A percentile compares a stretch with the other conserved stretches of the same genome.
Conservation (phyloP, 1,140 invertebrate genomes). For the Nebria ingens region DNA sequence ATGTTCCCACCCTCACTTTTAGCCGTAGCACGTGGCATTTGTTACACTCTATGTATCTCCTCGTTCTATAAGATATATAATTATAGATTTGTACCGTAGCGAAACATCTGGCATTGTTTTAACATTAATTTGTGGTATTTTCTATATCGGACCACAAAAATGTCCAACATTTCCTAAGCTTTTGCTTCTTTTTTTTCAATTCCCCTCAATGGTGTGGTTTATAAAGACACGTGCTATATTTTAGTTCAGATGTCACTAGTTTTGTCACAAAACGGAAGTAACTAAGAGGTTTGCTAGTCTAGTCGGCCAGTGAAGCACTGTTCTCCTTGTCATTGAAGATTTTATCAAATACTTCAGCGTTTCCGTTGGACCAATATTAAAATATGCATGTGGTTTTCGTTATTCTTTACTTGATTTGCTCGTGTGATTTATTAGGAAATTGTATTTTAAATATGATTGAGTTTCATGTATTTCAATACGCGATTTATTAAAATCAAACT, state of each 20-base stretch:
- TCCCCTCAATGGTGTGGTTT: too few species aligned
- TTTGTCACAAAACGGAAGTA: constrained; percentile 19
- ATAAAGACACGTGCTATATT: constrained; percentile 20
- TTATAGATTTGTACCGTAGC: neutral
- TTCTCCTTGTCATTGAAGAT: too few species aligned
- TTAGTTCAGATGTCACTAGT: constrained; percentile 18
- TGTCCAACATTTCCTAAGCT: too few species aligned
- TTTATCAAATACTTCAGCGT: too few species aligned
- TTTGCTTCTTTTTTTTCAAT: too few species aligned
- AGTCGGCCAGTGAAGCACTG: neutral
- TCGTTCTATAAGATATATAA: neutral
- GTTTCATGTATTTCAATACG: too few species aligned
- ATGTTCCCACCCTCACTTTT: too few species aligned
- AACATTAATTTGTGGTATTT: constrained; percentile 9
- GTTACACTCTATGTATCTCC: neutral
- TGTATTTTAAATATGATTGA: too few species aligned
- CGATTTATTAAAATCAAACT: neutral
- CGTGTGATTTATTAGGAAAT: too few species aligned
- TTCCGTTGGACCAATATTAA: neutral
- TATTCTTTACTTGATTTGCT: neutral
- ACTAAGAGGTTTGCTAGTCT: constrained; percentile 16
- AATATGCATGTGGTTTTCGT: neutral
- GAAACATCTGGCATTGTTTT: constrained; percentile 4
- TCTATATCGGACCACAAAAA: too few species aligned
- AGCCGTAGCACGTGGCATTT: neutral